phyloP scores from a whole-genome alignment of 2,888 invertebrate species.

The Nipponacmea schrenckii region DNA sequence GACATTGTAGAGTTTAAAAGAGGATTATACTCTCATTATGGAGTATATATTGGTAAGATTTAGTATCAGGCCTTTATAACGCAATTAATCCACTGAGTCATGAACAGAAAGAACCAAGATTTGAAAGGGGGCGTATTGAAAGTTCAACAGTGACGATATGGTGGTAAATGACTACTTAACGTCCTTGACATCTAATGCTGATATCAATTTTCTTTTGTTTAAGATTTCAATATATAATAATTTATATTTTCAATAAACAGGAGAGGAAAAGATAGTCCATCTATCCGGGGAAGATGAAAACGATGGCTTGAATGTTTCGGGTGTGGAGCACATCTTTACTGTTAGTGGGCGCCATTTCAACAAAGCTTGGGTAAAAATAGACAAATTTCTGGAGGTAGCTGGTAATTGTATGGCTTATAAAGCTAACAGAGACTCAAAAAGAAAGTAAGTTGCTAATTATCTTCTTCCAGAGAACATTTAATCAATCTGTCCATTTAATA shows the following conservation, averaged over 20 bases:
- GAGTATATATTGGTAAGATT: constrained; percentile 43
- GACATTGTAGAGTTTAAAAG: constrained; percentile 48
- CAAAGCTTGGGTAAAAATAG: constrained; percentile 35
- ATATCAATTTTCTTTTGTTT: too few relatives aligned
- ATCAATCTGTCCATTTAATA: too few relatives aligned
- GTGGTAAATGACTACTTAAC: too few relatives aligned
- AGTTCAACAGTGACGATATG: too few relatives aligned
- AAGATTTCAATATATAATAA: too few relatives aligned
- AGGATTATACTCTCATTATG: constrained; percentile 51
- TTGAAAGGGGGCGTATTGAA: too few relatives aligned
- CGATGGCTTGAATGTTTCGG: constrained; percentile 28
- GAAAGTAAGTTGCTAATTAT: constrained; percentile 24
- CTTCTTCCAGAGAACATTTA: too few relatives aligned
- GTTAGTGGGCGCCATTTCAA: constrained; percentile 31
- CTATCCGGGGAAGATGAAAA: constrained; percentile 35
- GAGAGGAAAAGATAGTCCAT: constrained; percentile 32
- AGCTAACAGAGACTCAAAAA: constrained; percentile 37
- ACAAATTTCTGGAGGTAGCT: constrained; percentile 34
- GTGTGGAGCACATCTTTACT: constrained; percentile 28
- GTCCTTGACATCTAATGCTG: too few relatives aligned
- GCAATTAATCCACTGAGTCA: not conserved
- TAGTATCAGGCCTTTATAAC: not conserved
- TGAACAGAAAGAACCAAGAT: too few relatives aligned
- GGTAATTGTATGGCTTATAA: constrained; percentile 27
- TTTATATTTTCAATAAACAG: constrained; percentile 18